Percentiles rank a stretch among this genome's conserved stretches.
These are phyloP conservation scores for Sinhomidia bicolor DNA, from an alignment of 2,888 invertebrate species.

Conservation along the genomic window DNA sequence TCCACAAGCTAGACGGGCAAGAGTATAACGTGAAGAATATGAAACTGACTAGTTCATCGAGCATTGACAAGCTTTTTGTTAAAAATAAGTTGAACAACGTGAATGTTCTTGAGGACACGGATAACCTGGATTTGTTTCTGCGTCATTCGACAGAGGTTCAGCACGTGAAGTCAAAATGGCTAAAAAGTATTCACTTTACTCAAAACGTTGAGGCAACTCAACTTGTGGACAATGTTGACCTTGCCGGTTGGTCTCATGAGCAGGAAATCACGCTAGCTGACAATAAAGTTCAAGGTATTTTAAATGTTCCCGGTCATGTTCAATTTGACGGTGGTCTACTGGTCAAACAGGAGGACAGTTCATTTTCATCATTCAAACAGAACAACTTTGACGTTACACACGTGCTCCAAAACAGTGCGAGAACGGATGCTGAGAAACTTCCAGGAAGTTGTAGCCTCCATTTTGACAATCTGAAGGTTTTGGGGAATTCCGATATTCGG, in stretches of 20 bases:
- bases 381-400: slow-evolving; percentile 14
- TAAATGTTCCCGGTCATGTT: slow-evolving; percentile 45
- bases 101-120: background rate
- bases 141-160: slow-evolving; percentile 34
- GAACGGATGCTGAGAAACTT: background rate
- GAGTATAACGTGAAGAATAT: slow-evolving; percentile 45
- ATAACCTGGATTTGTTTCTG: slow-evolving; percentile 56
- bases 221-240: slow-evolving; percentile 54
- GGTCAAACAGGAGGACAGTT: background rate
- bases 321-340: background rate
- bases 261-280: slow-evolving; percentile 6
- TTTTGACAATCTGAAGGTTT: slow-evolving; percentile 55
- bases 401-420: slow-evolving; percentile 45
- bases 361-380: slow-evolving; percentile 45
- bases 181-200: slow-evolving; percentile 23
- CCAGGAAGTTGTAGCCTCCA: slow-evolving; percentile 47
- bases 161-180: slow-evolving; percentile 28
- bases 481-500: slow-evolving; percentile 59
- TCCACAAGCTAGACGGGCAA: slow-evolving; percentile 55
- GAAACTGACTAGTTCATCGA: slow-evolving; percentile 10
- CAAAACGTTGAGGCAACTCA: slow-evolving; percentile 36
- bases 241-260: slow-evolving; percentile 42
- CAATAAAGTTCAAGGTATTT: background rate
- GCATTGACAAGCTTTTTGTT: slow-evolving; percentile 50
- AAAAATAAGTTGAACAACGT: slow-evolving; percentile 59